Conservation (phyloP, 2,113 vertebrate species). For the Rallus limicola region DNA sequence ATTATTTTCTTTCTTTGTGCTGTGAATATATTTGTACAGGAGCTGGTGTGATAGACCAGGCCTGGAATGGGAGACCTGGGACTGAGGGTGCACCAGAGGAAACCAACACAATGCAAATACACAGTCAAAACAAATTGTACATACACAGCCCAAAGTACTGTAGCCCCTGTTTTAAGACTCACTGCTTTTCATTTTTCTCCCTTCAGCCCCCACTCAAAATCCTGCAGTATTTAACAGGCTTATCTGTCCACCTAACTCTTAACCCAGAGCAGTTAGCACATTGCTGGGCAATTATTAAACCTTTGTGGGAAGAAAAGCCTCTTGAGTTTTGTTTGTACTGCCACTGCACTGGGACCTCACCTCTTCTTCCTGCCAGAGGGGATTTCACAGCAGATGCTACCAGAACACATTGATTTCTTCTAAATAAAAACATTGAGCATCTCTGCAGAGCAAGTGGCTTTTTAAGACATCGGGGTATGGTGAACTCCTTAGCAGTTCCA, state of each 20-base stretch:
- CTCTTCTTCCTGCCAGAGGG: neutral
- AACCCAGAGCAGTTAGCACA: neutral
- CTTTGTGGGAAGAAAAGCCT: neutral
- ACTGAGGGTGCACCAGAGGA: neutral
- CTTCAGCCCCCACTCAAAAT: neutral
- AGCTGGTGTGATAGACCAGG: neutral
- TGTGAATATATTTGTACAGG: neutral
- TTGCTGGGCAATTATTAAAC: neutral
- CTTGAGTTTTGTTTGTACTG: neutral
- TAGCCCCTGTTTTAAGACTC: neutral
- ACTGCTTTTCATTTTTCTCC: neutral
- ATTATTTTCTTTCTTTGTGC: neutral
- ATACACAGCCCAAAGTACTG: neutral
- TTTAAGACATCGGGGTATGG: neutral
- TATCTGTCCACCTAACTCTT: neutral
- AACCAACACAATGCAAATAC: neutral
- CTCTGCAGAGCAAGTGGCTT: neutral
- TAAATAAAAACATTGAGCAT: neutral
- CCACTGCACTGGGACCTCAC: neutral
- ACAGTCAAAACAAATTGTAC: neutral
- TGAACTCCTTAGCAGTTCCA: neutral
- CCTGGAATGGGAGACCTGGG: neutral
- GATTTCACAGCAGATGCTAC: conserved; percentile 5
- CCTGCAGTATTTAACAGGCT: neutral
- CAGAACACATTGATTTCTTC: neutral